Evolutionary conservation across 2,113 vertebrate species (phyloP).

Genomic region (Gobiocypris rarus): DNA sequence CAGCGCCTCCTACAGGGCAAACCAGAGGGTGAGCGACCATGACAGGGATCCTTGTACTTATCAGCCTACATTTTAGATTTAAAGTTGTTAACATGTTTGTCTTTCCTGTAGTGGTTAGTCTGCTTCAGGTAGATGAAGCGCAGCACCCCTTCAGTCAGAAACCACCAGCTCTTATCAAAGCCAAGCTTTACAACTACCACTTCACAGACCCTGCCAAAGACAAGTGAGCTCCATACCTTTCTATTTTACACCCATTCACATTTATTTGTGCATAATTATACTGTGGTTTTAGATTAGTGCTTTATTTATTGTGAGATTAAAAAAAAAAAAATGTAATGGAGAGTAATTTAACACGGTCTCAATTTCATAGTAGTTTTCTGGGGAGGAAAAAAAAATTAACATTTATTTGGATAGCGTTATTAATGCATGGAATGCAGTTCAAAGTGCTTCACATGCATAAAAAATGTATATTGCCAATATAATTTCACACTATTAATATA

Average conservation of each 20-base stretch:
- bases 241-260: neutral
- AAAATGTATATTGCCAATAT: too few relatives aligned
- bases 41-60: too few relatives aligned
- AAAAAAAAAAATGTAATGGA: too few relatives aligned
- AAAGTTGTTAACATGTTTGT: neutral
- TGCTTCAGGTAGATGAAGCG: slow-evolving; percentile 73
- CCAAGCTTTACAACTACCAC: slow-evolving; percentile 83
- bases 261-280: neutral
- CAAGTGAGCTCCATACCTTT: slow-evolving; percentile 68
- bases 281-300: neutral
- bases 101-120: slow-evolving; percentile 72
- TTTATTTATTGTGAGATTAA: too few relatives aligned
- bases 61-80: too few relatives aligned
- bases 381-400: neutral
- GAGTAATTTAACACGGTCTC: too few relatives aligned
- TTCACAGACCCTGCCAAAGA: slow-evolving; percentile 68
- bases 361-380: neutral
- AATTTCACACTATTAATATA: too few relatives aligned
- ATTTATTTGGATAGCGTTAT: neutral
- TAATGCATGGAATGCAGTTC: too few relatives aligned
- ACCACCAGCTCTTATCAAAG: slow-evolving; percentile 78
- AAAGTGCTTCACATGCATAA: too few relatives aligned
- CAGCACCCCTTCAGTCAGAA: slow-evolving; percentile 76
- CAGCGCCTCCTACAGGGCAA: slow-evolving; percentile 82
- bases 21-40: slow-evolving; percentile 71